Percentiles rank a stretch among this genome's conserved stretches.
phyloP scores from a whole-genome alignment of 2,888 invertebrate species.

The Ennomos quercinarius region DNA sequence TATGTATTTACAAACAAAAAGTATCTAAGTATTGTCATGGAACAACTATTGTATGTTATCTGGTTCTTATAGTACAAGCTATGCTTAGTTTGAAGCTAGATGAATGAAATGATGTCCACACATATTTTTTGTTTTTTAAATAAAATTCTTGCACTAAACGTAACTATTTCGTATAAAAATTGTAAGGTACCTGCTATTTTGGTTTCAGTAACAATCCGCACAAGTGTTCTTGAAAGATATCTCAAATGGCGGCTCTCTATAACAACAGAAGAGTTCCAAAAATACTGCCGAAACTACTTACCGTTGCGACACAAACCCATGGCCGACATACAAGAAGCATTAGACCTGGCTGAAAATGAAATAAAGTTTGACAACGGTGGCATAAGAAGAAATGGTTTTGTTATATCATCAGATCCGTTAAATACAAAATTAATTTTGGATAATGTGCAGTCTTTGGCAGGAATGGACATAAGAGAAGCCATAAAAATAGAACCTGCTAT shows the following conservation, averaged over 20 bases:
- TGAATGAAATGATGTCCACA: no score
- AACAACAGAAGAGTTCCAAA: slow-evolving; percentile 64
- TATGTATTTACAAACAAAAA: no score
- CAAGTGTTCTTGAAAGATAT: slow-evolving; percentile 69
- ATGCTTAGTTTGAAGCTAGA: no score
- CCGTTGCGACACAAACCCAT: slow-evolving; percentile 74
- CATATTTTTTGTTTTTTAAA: no score
- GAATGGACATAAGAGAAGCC: slow-evolving; percentile 82
- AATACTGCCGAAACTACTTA: slow-evolving; percentile 69
- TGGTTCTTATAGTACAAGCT: no score
- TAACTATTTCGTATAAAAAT: no score
- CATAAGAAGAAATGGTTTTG: slow-evolving; percentile 85
- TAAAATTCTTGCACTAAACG: no score
- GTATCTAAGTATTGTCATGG: no score
- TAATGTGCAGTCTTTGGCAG: slow-evolving; percentile 82
- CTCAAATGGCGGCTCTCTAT: slow-evolving; percentile 68
- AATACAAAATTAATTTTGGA: slow-evolving; percentile 84
- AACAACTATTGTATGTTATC: no score
- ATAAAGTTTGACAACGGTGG: slow-evolving; percentile 82
- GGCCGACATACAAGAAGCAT: slow-evolving; percentile 80
- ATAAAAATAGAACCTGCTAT: slow-evolving; percentile 87
- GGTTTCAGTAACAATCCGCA: slow-evolving; percentile 69
- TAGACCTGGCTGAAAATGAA: slow-evolving; percentile 82
- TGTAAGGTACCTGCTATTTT: not conserved
- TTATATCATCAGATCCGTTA: slow-evolving; percentile 85